Percentiles rank a stretch among this genome's conserved stretches.
Evolutionary conservation across 2,888 invertebrate genomes (phyloP).

Genomic region (Plagiodera versicolora): DNA sequence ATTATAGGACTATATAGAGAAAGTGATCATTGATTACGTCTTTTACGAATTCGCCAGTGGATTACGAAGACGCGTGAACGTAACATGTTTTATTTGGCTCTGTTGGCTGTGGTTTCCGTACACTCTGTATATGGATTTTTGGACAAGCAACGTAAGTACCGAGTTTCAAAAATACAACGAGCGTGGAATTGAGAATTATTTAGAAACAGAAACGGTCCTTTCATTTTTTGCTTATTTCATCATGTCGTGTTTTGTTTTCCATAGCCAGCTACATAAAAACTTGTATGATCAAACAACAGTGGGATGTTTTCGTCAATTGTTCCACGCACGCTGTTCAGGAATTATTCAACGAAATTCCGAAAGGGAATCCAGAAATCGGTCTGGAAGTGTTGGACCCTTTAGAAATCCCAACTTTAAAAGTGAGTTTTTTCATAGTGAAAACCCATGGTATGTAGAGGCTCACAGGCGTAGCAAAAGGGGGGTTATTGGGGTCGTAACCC

Average conservation of each 20-base stretch:
- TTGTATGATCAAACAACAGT: slow-evolving; percentile 52
- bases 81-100: slow-evolving; percentile 40
- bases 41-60: slow-evolving; percentile 18
- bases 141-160: slow-evolving; percentile 44
- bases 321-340: slow-evolving; percentile 69
- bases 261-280: slow-evolving; percentile 70
- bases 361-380: slow-evolving; percentile 62
- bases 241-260: slow-evolving; percentile 51
- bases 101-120: slow-evolving; percentile 32
- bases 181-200: no score
- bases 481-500: no score
- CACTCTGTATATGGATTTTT: slow-evolving; percentile 38
- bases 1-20: slow-evolving; percentile 38
- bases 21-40: slow-evolving; percentile 35
- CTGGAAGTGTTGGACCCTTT: slow-evolving; percentile 68
- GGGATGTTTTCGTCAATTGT: slow-evolving; percentile 62
- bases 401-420: slow-evolving; percentile 62
- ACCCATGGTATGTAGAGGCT: no score
- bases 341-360: slow-evolving; percentile 64
- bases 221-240: no score
- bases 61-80: slow-evolving; percentile 18
- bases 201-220: no score
- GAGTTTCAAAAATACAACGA: neutral
- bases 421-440: slow-evolving; percentile 43
- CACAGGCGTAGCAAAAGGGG: no score